Base-by-base conservation (phyloP, 2,113 vertebrate genomes). In the Cyanoramphus novaezelandiae region DNA sequence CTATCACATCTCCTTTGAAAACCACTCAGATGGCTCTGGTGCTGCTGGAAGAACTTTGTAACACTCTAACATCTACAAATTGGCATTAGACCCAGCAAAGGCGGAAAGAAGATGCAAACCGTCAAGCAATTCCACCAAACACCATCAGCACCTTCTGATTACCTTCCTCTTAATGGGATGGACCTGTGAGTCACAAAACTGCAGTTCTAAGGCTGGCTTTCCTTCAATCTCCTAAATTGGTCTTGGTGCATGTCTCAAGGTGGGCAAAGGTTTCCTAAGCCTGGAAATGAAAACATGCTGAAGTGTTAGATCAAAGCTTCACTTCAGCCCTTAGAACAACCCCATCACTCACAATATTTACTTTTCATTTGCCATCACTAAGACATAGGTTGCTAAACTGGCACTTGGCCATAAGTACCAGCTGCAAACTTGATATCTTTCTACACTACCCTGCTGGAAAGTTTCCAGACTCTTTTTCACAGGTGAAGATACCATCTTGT, bases 11-110 rank as follows among this genome's bases (percentile, higher is more conserved):
- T 80, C 59, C 79, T 78, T 81, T 53, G n/a, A 86, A 74, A 82
- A 31, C 9, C 44, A 72, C 33, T 53, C 37, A 27, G 53, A 63
- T 31, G 37, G 24, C 14, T 77, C 64, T 65, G 44, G 35, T 13
- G 11, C n/a, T 88, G 52, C 49, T 90, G 75, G 59, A 81, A 83
- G 82, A 62, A 28, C 37, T 77, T 63, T 83, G 17, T 39, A 80
- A 62, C 49, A 28, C 3, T 53, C 0, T 47, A 35, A 35, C 33
- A 76, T 35, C 24, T 68, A 9, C 12, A n/a, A 47, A 29, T 25
- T 2, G 4, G 5, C 49, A 23, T 0, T 49, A 60, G 43, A 59
- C 17, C 4, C 29, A 53, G 13, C 15, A 72, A 55, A 0, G 0
- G 24, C 25, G 37, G 6, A 9, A 76, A 21, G 23, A 50, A 52